Conservation (phyloP, 1,140 invertebrate genomes). For the Vollenhovia emeryi region DNA sequence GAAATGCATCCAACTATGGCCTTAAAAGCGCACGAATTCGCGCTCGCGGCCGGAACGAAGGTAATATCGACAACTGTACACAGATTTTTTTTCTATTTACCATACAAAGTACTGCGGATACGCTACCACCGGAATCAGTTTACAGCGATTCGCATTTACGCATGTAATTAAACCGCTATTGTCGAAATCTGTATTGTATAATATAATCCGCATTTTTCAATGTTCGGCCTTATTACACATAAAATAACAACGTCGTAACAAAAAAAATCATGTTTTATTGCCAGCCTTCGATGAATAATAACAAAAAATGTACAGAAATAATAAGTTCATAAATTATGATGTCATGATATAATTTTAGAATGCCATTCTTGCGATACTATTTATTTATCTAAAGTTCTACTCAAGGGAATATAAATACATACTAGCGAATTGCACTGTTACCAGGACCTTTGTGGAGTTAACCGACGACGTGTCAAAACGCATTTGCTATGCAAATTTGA, state of each 20-base stretch:
- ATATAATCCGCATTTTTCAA: slow-evolving; percentile 30
- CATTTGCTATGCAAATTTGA: slow-evolving; percentile 61
- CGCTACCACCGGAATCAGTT: slow-evolving; percentile 70
- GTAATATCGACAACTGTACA: slow-evolving; percentile 59
- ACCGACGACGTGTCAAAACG: slow-evolving; percentile 49
- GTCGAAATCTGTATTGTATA: slow-evolving; percentile 28
- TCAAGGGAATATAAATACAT: slow-evolving; percentile 41
- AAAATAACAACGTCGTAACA: slow-evolving; percentile 46
- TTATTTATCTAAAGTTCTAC: slow-evolving; percentile 6
- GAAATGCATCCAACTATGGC: slow-evolving; percentile 52
- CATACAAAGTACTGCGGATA: slow-evolving; percentile 59
- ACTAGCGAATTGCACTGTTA: slow-evolving; percentile 31
- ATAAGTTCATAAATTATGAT: slow-evolving; percentile 49
- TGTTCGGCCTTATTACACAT: slow-evolving; percentile 12
- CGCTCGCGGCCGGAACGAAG: slow-evolving; percentile 39
- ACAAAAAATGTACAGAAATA: slow-evolving; percentile 54
- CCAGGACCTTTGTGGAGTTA: slow-evolving; percentile 44
- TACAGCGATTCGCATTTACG: slow-evolving; percentile 47
- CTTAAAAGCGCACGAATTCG: slow-evolving; percentile 52
- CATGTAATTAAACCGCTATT: slow-evolving; percentile 50
- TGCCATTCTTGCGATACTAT: slow-evolving; percentile 9
- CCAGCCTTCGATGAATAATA: slow-evolving; percentile 39
- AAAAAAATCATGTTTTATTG: slow-evolving; percentile 47
- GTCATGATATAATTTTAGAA: slow-evolving; percentile 5
- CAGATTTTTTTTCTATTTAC: slow-evolving; percentile 39